Conservation (phyloP, 35 echinoderm and acorn worm species). For the Lytechinus variegatus region DNA sequence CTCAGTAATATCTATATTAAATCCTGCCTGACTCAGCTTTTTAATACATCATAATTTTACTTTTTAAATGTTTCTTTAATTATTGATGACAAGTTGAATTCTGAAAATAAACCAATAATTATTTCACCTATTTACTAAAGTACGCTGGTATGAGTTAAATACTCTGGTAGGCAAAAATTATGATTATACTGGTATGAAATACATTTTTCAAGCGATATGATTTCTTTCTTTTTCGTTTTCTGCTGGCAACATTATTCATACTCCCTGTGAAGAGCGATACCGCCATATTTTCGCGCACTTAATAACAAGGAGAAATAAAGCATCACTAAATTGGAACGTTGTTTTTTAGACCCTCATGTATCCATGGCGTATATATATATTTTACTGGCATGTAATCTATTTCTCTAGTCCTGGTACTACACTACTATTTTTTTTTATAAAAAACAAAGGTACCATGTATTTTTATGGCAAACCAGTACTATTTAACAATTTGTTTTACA, state of each 20-base stretch:
- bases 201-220: slow-evolving; percentile 25
- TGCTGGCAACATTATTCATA: slow-evolving; percentile 45
- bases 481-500: slow-evolving; percentile 14
- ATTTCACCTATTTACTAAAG: neutral
- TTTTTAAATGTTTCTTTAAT: neutral
- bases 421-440: neutral
- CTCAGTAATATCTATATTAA: too few species aligned
- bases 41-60: too few species aligned
- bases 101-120: neutral
- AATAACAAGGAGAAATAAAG: slow-evolving; percentile 15
- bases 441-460: slow-evolving; percentile 24
- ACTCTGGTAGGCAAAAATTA: neutral
- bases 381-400: slow-evolving; percentile 28
- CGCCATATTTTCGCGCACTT: slow-evolving; percentile 39
- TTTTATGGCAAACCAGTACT: neutral
- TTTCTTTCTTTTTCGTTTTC: slow-evolving; percentile 12
- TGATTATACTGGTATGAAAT: slow-evolving; percentile 32
- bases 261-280: neutral
- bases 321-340: neutral
- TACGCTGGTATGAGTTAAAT: neutral
- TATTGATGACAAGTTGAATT: neutral
- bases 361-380: neutral
- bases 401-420: neutral
- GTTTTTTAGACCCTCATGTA: slow-evolving; percentile 24
- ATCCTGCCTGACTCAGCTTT: too few species aligned